These are phyloP conservation scores for Protaetia brevitarsis DNA, from an alignment of 1,140 invertebrate species.

Conservation along the genomic window DNA sequence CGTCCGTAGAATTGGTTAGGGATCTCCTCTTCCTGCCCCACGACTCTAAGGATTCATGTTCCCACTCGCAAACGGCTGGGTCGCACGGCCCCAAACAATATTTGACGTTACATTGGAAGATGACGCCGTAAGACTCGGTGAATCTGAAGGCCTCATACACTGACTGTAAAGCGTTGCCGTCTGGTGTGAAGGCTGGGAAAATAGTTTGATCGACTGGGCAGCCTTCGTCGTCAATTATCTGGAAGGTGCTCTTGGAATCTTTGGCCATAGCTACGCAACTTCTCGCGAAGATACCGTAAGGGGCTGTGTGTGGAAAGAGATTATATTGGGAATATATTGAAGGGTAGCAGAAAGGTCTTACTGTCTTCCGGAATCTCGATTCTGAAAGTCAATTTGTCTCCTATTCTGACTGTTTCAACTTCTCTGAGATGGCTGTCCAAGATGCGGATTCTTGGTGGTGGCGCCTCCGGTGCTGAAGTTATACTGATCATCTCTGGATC, in stretches of 20 bases:
- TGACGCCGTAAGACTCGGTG: slow-evolving; percentile 93
- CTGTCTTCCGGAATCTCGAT: slow-evolving; percentile 95
- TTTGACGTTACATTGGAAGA: slow-evolving; percentile 96
- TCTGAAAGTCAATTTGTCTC: slow-evolving; percentile 90
- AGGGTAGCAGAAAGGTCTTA: too few relatives aligned
- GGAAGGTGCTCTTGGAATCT: slow-evolving; percentile 92
- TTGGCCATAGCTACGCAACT: slow-evolving; percentile 96
- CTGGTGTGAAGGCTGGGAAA: slow-evolving; percentile 86
- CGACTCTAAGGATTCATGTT: slow-evolving; percentile 81
- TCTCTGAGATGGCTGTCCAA: slow-evolving; percentile 79
- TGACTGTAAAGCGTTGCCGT: slow-evolving; percentile 84
- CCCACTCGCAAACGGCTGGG: slow-evolving; percentile 85
- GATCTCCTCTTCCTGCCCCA: slow-evolving; percentile 86
- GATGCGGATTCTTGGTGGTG: slow-evolving; percentile 88
- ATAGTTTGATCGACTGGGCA: slow-evolving; percentile 91
- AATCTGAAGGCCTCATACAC: slow-evolving; percentile 93
- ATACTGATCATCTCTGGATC: slow-evolving; percentile 95
- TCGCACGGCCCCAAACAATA: slow-evolving; percentile 94
- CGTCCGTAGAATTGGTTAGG: slow-evolving; percentile 53
- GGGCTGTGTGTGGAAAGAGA: slow-evolving; percentile 61
- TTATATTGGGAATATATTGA: too few relatives aligned
- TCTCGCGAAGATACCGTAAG: slow-evolving; percentile 92
- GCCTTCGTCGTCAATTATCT: slow-evolving; percentile 93
- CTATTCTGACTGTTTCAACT: slow-evolving; percentile 91
- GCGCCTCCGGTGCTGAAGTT: slow-evolving; percentile 90